Conservation (phyloP, 2,888 invertebrate species). For the Parnassius mnemosyne region DNA sequence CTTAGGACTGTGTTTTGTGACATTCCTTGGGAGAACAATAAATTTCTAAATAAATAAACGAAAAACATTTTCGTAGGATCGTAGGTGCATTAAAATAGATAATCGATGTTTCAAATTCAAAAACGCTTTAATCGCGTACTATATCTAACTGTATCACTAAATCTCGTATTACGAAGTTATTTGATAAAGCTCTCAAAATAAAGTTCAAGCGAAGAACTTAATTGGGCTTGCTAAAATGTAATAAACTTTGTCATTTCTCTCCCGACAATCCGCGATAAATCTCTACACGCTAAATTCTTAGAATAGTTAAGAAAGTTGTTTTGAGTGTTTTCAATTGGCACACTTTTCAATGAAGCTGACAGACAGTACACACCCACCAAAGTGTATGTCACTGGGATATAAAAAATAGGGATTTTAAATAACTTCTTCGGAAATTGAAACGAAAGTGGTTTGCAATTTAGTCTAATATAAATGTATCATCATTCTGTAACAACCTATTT, state of each 20-base stretch:
- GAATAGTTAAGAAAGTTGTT: slow-evolving; percentile 16
- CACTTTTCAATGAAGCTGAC: slow-evolving; percentile 11
- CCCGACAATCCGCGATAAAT: slow-evolving; percentile 1
- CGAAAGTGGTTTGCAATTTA: too few species aligned
- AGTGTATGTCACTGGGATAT: neutral
- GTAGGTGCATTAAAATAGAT: too few species aligned
- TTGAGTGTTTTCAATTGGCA: slow-evolving; percentile 9
- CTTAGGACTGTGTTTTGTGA: too few species aligned
- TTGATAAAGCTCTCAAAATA: neutral
- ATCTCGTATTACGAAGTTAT: neutral
- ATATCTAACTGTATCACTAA: too few species aligned
- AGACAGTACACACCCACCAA: slow-evolving; percentile 1
- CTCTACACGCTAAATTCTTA: slow-evolving; percentile 5
- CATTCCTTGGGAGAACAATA: too few species aligned
- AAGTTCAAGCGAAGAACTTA: neutral
- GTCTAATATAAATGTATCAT: too few species aligned
- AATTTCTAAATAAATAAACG: too few species aligned
- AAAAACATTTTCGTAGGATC: too few species aligned
- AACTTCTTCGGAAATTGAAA: neutral
- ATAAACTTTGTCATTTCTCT: slow-evolving; percentile 7
- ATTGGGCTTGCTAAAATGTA: neutral
- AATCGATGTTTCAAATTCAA: too few species aligned
- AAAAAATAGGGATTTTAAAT: neutral
- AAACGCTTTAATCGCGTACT: too few species aligned
- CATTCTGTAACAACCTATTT: too few species aligned